Conservation (phyloP, 2,888 invertebrate genomes). For the Drosophila limbata region DNA sequence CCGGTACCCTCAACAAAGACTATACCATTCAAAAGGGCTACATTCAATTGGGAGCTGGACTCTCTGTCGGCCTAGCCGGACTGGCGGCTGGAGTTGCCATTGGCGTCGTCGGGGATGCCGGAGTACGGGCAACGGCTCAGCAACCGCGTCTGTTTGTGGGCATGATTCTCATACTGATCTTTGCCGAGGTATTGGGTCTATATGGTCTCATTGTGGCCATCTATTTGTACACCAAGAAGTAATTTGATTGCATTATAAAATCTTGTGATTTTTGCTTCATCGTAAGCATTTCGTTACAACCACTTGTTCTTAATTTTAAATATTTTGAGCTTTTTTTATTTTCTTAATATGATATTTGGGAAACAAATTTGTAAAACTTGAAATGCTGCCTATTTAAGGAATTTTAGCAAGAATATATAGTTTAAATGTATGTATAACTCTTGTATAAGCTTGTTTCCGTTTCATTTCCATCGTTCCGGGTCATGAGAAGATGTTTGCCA, state of each 20-base stretch:
- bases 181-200: conserved; percentile 99
- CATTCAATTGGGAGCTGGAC: conserved; percentile 97
- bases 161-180: conserved; percentile 99
- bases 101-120: conserved; percentile 99
- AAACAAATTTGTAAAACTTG: too few species aligned
- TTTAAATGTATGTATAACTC: too few species aligned
- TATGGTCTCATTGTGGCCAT: conserved; percentile 99
- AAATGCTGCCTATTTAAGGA: too few species aligned
- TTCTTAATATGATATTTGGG: too few species aligned
- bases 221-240: conserved; percentile 94
- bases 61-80: conserved; percentile 98
- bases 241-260: neutral
- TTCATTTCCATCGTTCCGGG: conserved; percentile 4
- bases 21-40: conserved; percentile 95
- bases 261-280: neutral
- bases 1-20: conserved; percentile 90
- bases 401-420: too few species aligned
- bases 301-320: neutral
- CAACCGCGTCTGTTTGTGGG: conserved; percentile 99
- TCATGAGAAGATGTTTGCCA: conserved; percentile 8
- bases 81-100: conserved; percentile 99
- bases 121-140: conserved; percentile 98
- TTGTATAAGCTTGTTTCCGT: neutral
- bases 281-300: neutral
- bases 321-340: too few species aligned